Base-by-base conservation (phyloP, 2,888 invertebrate species). In the Netelia melanura region DNA sequence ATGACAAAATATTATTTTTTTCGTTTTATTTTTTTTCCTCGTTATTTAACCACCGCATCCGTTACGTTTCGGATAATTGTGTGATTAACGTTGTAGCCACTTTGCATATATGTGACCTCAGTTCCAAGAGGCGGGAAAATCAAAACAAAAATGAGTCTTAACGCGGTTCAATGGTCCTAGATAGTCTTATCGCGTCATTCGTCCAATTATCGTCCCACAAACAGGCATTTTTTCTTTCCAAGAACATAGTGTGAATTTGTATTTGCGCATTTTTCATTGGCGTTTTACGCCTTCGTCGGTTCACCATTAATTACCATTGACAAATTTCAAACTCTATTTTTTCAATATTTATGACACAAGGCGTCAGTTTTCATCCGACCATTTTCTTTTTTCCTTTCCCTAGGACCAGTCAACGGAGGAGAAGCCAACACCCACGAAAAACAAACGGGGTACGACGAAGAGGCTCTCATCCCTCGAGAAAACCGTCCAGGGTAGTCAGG, bases 401-500 rank as follows among this genome's bases (percentile, higher is more conserved):
- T 86, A 93, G 93, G 93, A 93, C 75, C 91, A 92, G 81, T 89
- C 91, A 71, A 71, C 88, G 30, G 93, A 93, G 75, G 93, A 91
- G 81, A 93, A 93, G 86, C 91, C 92, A 70, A 90, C 91, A 67
- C 91, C 91, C 48, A 87, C 90, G 79, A 95, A 94, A 92, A 92
- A 93, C 85, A 95, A 94, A 93, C 94, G 94, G 30, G 94, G 93
- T 86, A 94, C 94, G 77, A 91, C 94, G 6, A 95, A 95, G 90
- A 94, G 94, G 58, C 93, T 94, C 48, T 94, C 95, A 30, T 94
- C 94, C 61, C 91, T 95, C 74, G 95, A 95, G 87, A 93, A 94
- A 82, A 93, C 94, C 30, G 93, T 94, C 62, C 95, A 94, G 88
- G 95, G 95, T 90, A 95, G 95, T 81, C 95, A 95, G 90, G 94